phyloP scores from a whole-genome alignment of 2,888 invertebrate species.

The Drosophila picticornis region DNA sequence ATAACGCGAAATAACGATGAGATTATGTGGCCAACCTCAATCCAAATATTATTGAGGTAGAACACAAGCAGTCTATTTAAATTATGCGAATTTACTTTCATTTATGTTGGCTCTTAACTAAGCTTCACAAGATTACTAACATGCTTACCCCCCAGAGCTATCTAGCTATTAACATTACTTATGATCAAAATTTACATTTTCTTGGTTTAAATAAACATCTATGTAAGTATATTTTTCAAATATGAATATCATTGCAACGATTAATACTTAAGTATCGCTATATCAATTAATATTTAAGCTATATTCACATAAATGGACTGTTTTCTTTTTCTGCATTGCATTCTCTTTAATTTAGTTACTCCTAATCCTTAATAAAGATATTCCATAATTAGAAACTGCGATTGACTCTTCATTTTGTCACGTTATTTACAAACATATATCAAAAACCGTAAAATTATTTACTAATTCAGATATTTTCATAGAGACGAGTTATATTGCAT shows the following conservation, averaged over 20 bases:
- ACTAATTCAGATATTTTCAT: not conserved
- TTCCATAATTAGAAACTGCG: too few relatives aligned
- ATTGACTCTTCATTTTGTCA: too few relatives aligned
- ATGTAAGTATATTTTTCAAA: too few relatives aligned
- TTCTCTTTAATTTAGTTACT: too few relatives aligned
- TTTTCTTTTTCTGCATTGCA: too few relatives aligned
- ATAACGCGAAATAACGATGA: constrained; percentile 20
- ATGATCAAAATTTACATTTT: not conserved
- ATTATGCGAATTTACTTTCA: not conserved
- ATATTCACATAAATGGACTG: too few relatives aligned
- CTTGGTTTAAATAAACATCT: not conserved
- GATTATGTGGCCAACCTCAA: constrained; percentile 3
- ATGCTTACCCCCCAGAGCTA: not conserved
- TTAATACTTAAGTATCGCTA: too few relatives aligned
- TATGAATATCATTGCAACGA: too few relatives aligned
- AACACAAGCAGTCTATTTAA: not conserved
- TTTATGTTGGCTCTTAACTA: not conserved
- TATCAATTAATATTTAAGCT: too few relatives aligned
- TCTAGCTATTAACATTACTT: not conserved
- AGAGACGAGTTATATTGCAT: not conserved
- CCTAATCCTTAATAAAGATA: too few relatives aligned
- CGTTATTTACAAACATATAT: too few relatives aligned
- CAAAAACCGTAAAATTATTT: not conserved
- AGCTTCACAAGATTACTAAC: not conserved
- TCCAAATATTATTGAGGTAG: not conserved